Evolutionary conservation across 2,888 invertebrate genomes (phyloP), one percentile per base, ranked within the genome.

Genomic region (Platycheirus albimanus): DNA sequence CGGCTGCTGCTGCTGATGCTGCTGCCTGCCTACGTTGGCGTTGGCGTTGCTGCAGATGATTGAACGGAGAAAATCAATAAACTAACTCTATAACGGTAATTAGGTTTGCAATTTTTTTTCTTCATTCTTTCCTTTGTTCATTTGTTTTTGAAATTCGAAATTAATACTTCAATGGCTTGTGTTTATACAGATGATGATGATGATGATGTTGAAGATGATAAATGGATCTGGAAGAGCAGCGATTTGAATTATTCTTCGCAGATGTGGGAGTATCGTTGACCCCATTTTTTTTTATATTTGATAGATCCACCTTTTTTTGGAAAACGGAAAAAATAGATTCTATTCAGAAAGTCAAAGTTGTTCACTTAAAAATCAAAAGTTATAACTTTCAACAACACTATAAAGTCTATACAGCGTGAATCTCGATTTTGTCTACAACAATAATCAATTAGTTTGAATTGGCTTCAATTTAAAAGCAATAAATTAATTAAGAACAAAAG

Each of bases 191-290:
- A 54, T 67, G 52, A 3, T n/a, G n/a, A n/a, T n/a, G n/a, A n/a
- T n/a, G n/a, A n/a, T n/a, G n/a, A n/a, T n/a, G n/a, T n/a, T n/a
- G n/a, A n/a, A n/a, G n/a, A n/a, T n/a, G n/a, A 54, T 10, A 45
- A 36, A 43, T 11, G 36, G n/a, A 56, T 58, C 19, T 33, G 28
- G 20, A 41, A 51, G 51, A 56, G 13, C 58, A 54, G 33, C 33
- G 54, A 45, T 47, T 56, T 66, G n/a, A n/a, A n/a, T 38, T 74
- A 7, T 49, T n/a, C n/a, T 74, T 41, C 19, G 15, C 74, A 74
- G 56, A 54, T 74, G 64, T 20, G 20, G 41, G n/a, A n/a, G 10
- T 28, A 41, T 52, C 15, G 43, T 13, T 72, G 43, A 52, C 52
- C 61, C 8, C 52, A 52, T 36, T 63, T 69, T 45, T 20, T 11